These are phyloP conservation scores for Brachirus orientalis DNA, from an alignment of 2,113 vertebrate species.

Conservation along the genomic window DNA sequence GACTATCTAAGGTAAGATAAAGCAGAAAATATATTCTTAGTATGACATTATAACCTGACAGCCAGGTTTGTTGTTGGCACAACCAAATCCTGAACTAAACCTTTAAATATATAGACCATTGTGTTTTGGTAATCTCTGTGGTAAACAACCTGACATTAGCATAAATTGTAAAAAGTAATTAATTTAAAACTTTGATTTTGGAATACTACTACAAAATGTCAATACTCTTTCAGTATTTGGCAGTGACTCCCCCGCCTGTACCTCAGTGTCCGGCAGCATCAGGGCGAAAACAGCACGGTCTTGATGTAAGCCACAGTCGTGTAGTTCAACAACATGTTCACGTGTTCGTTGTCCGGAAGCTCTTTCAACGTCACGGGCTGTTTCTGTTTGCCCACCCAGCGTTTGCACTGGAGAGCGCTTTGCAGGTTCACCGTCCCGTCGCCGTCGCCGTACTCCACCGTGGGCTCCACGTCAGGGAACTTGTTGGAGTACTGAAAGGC, in stretches of 20 bases:
- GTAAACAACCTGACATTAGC: constrained; percentile 37
- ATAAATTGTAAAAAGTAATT: background rate
- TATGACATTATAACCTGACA: no score
- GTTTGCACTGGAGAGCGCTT: constrained; percentile 87
- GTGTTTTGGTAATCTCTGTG: background rate
- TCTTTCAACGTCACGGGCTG: constrained; percentile 84
- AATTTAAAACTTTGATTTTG: constrained; percentile 14
- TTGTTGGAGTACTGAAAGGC: constrained; percentile 85
- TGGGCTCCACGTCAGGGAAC: constrained; percentile 93
- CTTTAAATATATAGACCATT: constrained; percentile 26
- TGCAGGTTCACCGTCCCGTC: constrained; percentile 95
- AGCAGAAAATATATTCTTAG: no score
- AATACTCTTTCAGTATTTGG: constrained; percentile 18
- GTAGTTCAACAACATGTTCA: constrained; percentile 89
- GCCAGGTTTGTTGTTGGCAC: no score
- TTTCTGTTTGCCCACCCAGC: constrained; percentile 85
- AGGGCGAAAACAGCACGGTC: constrained; percentile 84
- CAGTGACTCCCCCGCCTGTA: background rate
- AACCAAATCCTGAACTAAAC: no score
- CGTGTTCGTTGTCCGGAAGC: constrained; percentile 90
- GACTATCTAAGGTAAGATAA: no score
- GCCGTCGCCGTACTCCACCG: constrained; percentile 83
- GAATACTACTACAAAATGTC: background rate
- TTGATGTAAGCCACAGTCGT: constrained; percentile 91
- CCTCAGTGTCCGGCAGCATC: constrained; percentile 24